Evolutionary conservation across 1,140 invertebrate species (phyloP).

Genomic region (Odontomachus brunneus): DNA sequence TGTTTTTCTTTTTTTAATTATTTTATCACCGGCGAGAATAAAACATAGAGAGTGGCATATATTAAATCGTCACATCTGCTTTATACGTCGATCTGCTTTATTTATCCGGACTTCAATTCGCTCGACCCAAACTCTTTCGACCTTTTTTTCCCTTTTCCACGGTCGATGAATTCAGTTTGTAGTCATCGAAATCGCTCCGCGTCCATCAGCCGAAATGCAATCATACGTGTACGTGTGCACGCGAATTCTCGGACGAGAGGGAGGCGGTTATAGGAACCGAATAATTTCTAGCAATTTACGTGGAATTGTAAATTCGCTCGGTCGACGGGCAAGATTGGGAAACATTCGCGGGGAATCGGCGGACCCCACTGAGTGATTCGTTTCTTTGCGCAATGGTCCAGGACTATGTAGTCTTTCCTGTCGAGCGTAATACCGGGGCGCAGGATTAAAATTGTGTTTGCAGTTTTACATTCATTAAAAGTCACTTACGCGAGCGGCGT

Average conservation of each 20-base stretch:
- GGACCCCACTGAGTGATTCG: slow-evolving; percentile 41
- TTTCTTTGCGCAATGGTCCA: slow-evolving; percentile 71
- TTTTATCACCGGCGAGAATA: not conserved
- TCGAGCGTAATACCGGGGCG: not conserved
- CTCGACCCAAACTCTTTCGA: not conserved
- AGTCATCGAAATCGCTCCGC: slow-evolving; percentile 44
- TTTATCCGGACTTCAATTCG: not conserved
- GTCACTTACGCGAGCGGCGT: not conserved
- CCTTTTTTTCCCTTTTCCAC: slow-evolving; percentile 21
- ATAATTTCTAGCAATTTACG: slow-evolving; percentile 60
- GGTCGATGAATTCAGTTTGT: slow-evolving; percentile 26
- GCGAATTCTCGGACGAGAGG: slow-evolving; percentile 10
- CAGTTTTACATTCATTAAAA: slow-evolving; percentile 35
- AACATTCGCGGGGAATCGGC: slow-evolving; percentile 51
- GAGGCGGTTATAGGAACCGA: not conserved
- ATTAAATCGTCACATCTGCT: slow-evolving; percentile 16
- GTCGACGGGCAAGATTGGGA: slow-evolving; percentile 66
- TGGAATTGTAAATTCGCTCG: slow-evolving; percentile 75
- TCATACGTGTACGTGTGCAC: slow-evolving; percentile 1
- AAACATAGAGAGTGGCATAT: not conserved
- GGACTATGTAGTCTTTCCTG: slow-evolving; percentile 9
- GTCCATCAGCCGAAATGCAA: slow-evolving; percentile 11
- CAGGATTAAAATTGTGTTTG: slow-evolving; percentile 5
- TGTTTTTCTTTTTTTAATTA: not conserved
- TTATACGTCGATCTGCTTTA: not conserved